These are phyloP conservation scores for Archips crataeganus DNA, from an alignment of 2,888 invertebrate genomes.

Conservation along the genomic window DNA sequence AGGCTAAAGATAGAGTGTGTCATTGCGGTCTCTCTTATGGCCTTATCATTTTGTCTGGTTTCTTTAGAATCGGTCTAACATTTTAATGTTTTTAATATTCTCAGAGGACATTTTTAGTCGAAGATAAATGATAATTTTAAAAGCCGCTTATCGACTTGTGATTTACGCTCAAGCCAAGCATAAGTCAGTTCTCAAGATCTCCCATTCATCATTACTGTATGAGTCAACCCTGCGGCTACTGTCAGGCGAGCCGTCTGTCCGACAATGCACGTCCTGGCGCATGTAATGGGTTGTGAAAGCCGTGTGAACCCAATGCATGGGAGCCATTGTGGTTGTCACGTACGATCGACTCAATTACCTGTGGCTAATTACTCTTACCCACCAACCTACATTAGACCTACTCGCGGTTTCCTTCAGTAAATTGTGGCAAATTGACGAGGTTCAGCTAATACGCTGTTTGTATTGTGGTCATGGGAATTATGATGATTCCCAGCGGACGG, in stretches of 20 bases:
- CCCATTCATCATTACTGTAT: constrained; percentile 5
- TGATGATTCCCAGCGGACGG: constrained; percentile 36
- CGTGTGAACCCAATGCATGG: constrained; percentile 68
- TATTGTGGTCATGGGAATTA: constrained; percentile 42
- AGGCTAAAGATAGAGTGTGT: too few species aligned
- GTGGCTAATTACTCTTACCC: constrained; percentile 70
- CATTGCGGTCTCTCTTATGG: too few species aligned
- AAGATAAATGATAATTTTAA: constrained; percentile 6
- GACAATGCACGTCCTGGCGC: constrained; percentile 66
- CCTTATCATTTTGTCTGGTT: not conserved
- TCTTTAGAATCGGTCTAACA: not conserved
- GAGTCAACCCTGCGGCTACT: constrained; percentile 47
- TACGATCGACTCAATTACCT: constrained; percentile 68
- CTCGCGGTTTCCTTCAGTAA: constrained; percentile 46
- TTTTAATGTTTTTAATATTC: not conserved
- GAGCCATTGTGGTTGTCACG: constrained; percentile 71
- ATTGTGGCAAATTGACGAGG: constrained; percentile 50
- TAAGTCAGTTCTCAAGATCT: constrained; percentile 2
- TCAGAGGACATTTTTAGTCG: not conserved
- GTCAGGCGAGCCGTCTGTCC: constrained; percentile 53
- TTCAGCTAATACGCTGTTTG: constrained; percentile 47
- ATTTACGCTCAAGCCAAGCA: not conserved
- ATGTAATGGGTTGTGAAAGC: constrained; percentile 76
- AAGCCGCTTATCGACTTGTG: not conserved
- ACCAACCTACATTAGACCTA: constrained; percentile 55